Conservation (phyloP, 92 coral and sea anemone species). For the Palythoa caribaeorum region DNA sequence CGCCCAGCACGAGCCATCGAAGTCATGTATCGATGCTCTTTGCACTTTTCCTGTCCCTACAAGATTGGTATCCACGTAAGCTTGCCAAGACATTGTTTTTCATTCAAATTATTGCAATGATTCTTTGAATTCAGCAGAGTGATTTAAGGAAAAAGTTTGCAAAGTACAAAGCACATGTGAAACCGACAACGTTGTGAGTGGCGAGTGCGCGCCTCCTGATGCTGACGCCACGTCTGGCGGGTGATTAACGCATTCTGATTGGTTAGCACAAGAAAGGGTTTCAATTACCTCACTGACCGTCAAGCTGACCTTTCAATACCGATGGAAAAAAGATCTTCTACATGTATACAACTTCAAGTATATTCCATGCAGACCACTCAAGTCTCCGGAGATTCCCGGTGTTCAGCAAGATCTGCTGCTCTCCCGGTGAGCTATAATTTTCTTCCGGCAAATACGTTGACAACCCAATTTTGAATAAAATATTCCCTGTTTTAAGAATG, state of each 20-base stretch:
- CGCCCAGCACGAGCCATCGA: conserved; percentile 83
- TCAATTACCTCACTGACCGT: no score
- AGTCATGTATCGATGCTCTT: conserved; percentile 77
- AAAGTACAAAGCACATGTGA: conserved; percentile 27
- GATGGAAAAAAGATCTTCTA: no score
- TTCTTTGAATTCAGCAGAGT: background rate
- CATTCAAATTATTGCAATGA: background rate
- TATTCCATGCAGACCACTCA: no score
- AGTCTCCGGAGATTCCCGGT: no score
- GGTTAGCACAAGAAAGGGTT: conserved; percentile 13
- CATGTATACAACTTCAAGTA: no score
- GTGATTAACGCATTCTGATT: conserved; percentile 45
- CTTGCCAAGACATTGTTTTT: conserved; percentile 85
- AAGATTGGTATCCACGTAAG: conserved; percentile 79
- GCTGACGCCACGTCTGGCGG: conserved; percentile 54
- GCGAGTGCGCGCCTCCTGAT: background rate
- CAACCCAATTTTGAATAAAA: no score
- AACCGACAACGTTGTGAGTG: conserved; percentile 34
- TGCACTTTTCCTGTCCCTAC: conserved; percentile 76
- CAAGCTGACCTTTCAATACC: no score
- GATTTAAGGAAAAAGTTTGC: background rate
- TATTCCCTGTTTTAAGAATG: no score
- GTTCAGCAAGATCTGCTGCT: no score
- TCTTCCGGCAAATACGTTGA: no score
- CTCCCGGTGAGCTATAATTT: no score